Base-by-base conservation (phyloP, 2,113 vertebrate genomes). In the Natator depressus region DNA sequence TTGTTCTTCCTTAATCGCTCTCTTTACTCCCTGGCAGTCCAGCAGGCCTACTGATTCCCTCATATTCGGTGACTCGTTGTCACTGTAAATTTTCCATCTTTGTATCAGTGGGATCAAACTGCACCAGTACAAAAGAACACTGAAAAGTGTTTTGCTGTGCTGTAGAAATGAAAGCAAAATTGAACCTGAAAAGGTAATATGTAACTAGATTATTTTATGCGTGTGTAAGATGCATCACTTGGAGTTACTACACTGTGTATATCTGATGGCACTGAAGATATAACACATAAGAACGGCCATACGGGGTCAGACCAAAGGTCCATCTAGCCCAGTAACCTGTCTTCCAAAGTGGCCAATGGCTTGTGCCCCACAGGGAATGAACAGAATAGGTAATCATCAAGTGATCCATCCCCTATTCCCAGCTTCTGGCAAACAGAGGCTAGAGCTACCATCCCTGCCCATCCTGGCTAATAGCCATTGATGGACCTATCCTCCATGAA, bases 171-270 rank as follows among this genome's bases (percentile, higher is more conserved):
- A 94, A 93, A 84, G 8, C 87, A n/a, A 47, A 83, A 55, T 47
- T 69, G 16, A 80, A 42, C 5, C 2, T 0, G 29, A 8, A 72
- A 65, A 10, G 78, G 57, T 69, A 65, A 53, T 1, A 2, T 46
- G 5, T 47, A 53, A 51, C 29, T 78, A 76, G 91, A 50, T 6
- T 10, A 49, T 47, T 3, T 47, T 6, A 29, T 49, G 65, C n/a
- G 38, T 6, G 27, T n/a, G 25, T 0, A 2, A 22, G 50, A 38
- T 2, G 80, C 31, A 82, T 54, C 24, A 42, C 85, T 29, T 0
- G 0, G 50, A 4, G 89, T 79, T 12, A 42, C 31, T 12, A 42
- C 31, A 55, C 17, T 1, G 35, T 4, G 35, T 69, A 0, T 2
- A n/a, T 17, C 47, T 25, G 50, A 13, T 1, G 0, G 69, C 27